phyloP scores from a whole-genome alignment of 2,113 vertebrate species.

The Dicentrarchus labrax region DNA sequence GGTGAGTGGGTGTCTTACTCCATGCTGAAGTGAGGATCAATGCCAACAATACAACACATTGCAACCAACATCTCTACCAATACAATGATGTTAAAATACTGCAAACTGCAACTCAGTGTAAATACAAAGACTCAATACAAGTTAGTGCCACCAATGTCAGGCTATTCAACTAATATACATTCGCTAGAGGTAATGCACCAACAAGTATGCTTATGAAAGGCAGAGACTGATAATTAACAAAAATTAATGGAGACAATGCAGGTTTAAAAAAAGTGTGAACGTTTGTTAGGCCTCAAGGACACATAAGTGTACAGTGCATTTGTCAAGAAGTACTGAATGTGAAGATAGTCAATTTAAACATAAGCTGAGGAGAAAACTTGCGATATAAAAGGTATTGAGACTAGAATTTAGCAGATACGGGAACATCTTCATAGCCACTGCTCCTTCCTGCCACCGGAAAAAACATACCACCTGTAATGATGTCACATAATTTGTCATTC shows the following conservation, averaged over 20 bases:
- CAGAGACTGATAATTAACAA: neutral
- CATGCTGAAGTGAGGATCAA: slow-evolving; percentile 14
- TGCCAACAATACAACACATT: slow-evolving; percentile 6
- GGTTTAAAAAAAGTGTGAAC: neutral
- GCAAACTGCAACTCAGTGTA: neutral
- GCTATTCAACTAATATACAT: neutral
- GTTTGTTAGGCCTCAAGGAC: neutral
- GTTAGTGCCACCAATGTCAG: neutral
- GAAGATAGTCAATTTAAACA: neutral
- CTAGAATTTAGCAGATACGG: neutral
- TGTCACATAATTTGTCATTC: too few species aligned
- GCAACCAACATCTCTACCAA: neutral
- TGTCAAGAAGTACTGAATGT: neutral
- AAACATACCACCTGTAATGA: too few species aligned
- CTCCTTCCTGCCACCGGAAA: neutral
- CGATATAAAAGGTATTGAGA: neutral
- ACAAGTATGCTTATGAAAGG: neutral
- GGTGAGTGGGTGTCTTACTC: slow-evolving; percentile 6
- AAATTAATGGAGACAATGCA: neutral
- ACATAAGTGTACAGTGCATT: neutral
- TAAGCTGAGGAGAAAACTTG: neutral
- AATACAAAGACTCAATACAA: neutral
- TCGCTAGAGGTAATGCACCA: neutral
- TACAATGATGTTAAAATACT: neutral
- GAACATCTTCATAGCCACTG: neutral